Conservation (phyloP, 2,888 invertebrate species). For the Eupithecia dodoneata region DNA sequence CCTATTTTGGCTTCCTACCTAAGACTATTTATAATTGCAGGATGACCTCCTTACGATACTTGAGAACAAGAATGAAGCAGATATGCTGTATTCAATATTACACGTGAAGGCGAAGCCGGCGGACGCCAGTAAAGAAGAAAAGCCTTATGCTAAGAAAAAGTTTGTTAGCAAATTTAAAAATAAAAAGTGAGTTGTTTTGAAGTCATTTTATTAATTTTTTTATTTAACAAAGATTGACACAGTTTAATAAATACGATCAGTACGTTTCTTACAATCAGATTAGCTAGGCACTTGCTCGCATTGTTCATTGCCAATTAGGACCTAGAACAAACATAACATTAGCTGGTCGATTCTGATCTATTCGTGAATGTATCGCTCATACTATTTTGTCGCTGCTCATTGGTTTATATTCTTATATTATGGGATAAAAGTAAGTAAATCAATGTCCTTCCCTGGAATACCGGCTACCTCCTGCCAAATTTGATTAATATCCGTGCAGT, state of each 20-base stretch:
- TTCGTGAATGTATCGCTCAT: no score
- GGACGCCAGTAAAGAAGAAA: conserved; percentile 72
- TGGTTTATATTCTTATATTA: no score
- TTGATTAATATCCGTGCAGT: no score
- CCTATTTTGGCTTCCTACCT: not conserved
- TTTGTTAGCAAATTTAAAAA: conserved; percentile 63
- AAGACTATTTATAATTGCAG: conserved; percentile 63
- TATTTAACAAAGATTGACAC: conserved; percentile 13
- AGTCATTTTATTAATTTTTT: conserved; percentile 22
- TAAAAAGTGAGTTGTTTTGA: conserved; percentile 54
- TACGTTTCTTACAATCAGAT: not conserved
- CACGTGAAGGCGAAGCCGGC: conserved; percentile 86
- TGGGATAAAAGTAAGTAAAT: no score
- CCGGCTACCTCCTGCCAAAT: no score
- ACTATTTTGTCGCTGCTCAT: no score
- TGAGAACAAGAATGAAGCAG: conserved; percentile 88
- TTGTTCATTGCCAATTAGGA: conserved; percentile 35
- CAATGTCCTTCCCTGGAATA: no score
- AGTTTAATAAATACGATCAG: not conserved
- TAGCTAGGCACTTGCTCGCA: conserved; percentile 1
- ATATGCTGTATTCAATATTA: conserved; percentile 87
- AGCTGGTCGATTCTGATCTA: not conserved
- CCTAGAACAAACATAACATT: conserved; percentile 1
- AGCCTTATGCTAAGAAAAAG: conserved; percentile 67
- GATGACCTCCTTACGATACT: conserved; percentile 88